phyloP scores from a whole-genome alignment of 1,140 invertebrate species.

The Brachionus sp. region DNA sequence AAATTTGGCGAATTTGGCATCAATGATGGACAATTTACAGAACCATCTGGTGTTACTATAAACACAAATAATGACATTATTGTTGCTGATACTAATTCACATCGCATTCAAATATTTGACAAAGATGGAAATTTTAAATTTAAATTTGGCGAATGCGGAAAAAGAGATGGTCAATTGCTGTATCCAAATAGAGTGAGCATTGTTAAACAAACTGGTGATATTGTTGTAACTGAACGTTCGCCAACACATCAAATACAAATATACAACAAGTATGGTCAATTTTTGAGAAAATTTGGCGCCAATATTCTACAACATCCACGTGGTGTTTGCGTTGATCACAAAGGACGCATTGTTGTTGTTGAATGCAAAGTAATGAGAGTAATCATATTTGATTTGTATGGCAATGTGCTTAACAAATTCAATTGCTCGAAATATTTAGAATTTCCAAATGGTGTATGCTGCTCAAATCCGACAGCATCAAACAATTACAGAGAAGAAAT shows the following conservation, averaged over 20 bases:
- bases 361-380: constrained; percentile 99
- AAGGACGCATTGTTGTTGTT: constrained; percentile 96
- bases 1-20: constrained; percentile 99
- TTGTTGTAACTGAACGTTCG: constrained; percentile 95
- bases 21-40: constrained; percentile 85
- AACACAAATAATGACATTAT: constrained; percentile 99
- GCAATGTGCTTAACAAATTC: constrained; percentile 93
- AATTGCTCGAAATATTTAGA: constrained; percentile 97
- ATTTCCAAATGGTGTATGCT: constrained; percentile 97
- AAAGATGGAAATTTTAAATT: constrained; percentile 87
- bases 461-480: constrained; percentile 45
- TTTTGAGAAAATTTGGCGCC: constrained; percentile 96
- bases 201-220: constrained; percentile 91
- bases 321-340: constrained; percentile 90
- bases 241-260: constrained; percentile 96
- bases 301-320: constrained; percentile 96
- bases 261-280: constrained; percentile 98
- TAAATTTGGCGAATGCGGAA: constrained; percentile 93
- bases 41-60: constrained; percentile 95
- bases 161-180: constrained; percentile 87
- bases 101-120: constrained; percentile 94
- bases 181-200: constrained; percentile 98
- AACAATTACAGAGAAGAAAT: constrained; percentile 95
- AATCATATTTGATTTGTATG: constrained; percentile 95
- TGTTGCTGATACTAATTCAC: constrained; percentile 98